A percentile compares a stretch with the other conserved stretches of the same genome.
phyloP scores from a whole-genome alignment of 2,113 vertebrate species.

The Albula glossodonta region DNA sequence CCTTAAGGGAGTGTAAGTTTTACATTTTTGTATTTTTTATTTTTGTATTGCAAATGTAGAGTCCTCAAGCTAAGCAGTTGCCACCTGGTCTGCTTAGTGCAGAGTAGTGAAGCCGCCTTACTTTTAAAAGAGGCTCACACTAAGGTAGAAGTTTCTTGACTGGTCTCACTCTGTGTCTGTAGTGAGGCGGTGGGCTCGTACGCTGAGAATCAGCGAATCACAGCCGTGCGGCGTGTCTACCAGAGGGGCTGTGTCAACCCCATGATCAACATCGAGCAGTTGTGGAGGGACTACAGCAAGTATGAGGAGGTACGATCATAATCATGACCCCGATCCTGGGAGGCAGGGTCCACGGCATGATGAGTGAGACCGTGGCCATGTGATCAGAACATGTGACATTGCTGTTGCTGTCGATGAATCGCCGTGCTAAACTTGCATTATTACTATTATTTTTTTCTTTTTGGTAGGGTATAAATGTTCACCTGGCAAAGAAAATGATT shows the following conservation, averaged over 20 bases:
- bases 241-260: constrained; percentile 98
- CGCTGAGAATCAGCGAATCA: constrained; percentile 98
- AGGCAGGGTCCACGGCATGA: neutral
- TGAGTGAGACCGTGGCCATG: neutral
- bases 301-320: constrained; percentile 89
- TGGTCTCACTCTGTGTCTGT: constrained; percentile 28
- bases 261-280: constrained; percentile 99
- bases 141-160: neutral
- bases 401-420: neutral
- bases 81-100: neutral
- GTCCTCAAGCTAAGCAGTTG: neutral
- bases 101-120: too few relatives aligned
- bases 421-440: neutral
- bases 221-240: constrained; percentile 95
- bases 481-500: constrained; percentile 99
- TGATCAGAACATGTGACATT: neutral
- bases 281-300: constrained; percentile 99
- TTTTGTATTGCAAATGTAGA: neutral
- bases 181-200: constrained; percentile 98
- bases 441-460: neutral
- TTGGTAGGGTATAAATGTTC: constrained; percentile 92
- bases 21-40: neutral
- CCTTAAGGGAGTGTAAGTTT: constrained; percentile 98
- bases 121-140: too few relatives aligned
- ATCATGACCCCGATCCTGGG: neutral